Conservation (phyloP, 1,140 invertebrate genomes). For the Penaeus chinensis region DNA sequence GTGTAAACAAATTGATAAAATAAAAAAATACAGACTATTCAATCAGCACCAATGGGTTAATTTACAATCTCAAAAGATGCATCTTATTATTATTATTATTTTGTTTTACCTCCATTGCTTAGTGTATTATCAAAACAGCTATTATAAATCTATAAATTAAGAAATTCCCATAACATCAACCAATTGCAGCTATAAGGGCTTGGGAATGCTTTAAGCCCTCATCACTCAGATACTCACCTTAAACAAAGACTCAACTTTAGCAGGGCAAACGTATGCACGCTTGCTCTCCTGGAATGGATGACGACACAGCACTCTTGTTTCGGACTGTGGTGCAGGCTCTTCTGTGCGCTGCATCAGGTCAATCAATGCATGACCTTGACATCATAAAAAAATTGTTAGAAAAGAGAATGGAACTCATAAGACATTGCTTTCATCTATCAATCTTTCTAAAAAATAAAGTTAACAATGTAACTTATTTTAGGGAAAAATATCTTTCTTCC, state of each 20-base stretch:
- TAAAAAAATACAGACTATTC: too few species aligned
- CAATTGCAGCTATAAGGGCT: background rate
- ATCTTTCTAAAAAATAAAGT: background rate
- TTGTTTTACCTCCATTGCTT: too few species aligned
- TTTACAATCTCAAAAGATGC: too few species aligned
- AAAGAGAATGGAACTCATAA: background rate
- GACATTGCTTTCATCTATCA: background rate
- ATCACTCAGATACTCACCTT: conserved; percentile 70
- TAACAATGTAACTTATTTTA: background rate
- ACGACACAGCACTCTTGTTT: conserved; percentile 88
- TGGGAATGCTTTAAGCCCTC: background rate
- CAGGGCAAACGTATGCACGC: conserved; percentile 91
- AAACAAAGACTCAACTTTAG: conserved; percentile 82
- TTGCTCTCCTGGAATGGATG: conserved; percentile 98
- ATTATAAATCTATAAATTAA: too few species aligned
- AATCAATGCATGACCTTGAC: conserved; percentile 84
- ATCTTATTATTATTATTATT: too few species aligned
- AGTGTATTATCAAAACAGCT: background rate
- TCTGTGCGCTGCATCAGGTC: conserved; percentile 86
- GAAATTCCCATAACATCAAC: background rate
- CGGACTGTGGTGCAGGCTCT: conserved; percentile 82
- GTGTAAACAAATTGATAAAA: too few species aligned
- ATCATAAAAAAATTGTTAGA: conserved; percentile 15
- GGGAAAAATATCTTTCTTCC: too few species aligned
- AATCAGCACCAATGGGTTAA: too few species aligned